phyloP scores from a whole-genome alignment of 2,888 invertebrate species.

The Dorcus hopei region DNA sequence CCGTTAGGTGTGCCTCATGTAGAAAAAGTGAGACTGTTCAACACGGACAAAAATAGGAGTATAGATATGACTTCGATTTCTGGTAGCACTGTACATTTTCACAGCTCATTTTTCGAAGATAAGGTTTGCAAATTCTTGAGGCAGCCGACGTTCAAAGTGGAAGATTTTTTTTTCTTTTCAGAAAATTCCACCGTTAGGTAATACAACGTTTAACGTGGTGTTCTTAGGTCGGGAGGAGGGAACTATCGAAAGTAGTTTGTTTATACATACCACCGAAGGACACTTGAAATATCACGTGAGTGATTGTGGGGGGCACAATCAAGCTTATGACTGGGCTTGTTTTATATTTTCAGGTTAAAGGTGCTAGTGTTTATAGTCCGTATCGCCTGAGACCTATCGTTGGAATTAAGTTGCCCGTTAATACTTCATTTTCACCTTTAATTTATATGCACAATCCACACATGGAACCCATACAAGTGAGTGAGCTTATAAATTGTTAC shows the following conservation, averaged over 20 bases:
- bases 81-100: conserved; percentile 91
- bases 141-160: not conserved
- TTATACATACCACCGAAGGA: conserved; percentile 93
- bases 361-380: conserved; percentile 83
- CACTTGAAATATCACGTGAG: conserved; percentile 80
- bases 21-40: conserved; percentile 82
- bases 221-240: conserved; percentile 92
- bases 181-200: conserved; percentile 85
- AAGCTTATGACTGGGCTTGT: not conserved
- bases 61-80: conserved; percentile 92
- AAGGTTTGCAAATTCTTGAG: conserved; percentile 62
- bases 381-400: conserved; percentile 89
- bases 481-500: conserved; percentile 1
- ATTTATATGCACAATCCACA: conserved; percentile 96
- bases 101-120: conserved; percentile 94
- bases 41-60: conserved; percentile 80
- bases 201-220: conserved; percentile 94
- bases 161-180: conserved; percentile 45
- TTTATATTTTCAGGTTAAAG: conserved; percentile 63
- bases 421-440: conserved; percentile 84
- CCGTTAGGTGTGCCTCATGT: conserved; percentile 85
- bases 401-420: conserved; percentile 86
- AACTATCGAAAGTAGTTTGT: conserved; percentile 79
- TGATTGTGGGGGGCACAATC: too few species aligned
- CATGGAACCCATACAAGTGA: conserved; percentile 78